Evolutionary conservation across 2,797 vertebrate species (phyloP), one percentile per base, ranked within the genome.

Genomic region (Muscicapa comitata): DNA sequence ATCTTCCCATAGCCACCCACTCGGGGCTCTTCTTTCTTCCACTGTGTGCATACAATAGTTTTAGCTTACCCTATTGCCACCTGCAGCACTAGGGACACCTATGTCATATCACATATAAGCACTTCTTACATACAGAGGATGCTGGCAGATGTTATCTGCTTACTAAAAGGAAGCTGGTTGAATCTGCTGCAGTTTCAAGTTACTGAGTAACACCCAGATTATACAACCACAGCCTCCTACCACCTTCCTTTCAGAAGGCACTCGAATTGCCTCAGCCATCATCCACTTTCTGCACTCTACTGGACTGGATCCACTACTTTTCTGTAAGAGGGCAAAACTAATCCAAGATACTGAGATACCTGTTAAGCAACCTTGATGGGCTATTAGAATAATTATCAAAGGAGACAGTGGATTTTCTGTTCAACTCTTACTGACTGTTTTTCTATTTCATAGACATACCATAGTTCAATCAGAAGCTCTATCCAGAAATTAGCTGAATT

Each of bases 401-500:
- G 31, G 33, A 59, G 24, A 54, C 4, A 35, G 42, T 58, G 19
- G 10, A 51, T 50, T 78, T 38, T 65, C 45, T 83, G 7, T 81
- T 90, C 62, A 75, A 3, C 14, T 26, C 31, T 76, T 87, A 43
- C 28, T 75, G 40, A 31, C 17, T 47, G 40, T 38, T 90, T 82
- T 93, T 82, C 21, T 73, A 23, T 61, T 80, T 79, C 48, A n/a
- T 6, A 61, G 29, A 47, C 5, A 24, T 74, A 24, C 16, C n/a
- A 43, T 78, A 62, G 48, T 70, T 77, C 57, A 62, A 38, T 73
- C 54, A 77, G 61, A 91, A 74, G 14, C 38, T 83, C 87, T 61
- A 48, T 54, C 25, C 28, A 89, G 47, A 80, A 93, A 95, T 87
- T 76, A 43, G 68, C 3, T 77, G 43, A 74, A 87, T 96, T 95